These are phyloP conservation scores for Chroicocephalus ridibundus DNA, from an alignment of 2,113 vertebrate species.

Conservation along the genomic window DNA sequence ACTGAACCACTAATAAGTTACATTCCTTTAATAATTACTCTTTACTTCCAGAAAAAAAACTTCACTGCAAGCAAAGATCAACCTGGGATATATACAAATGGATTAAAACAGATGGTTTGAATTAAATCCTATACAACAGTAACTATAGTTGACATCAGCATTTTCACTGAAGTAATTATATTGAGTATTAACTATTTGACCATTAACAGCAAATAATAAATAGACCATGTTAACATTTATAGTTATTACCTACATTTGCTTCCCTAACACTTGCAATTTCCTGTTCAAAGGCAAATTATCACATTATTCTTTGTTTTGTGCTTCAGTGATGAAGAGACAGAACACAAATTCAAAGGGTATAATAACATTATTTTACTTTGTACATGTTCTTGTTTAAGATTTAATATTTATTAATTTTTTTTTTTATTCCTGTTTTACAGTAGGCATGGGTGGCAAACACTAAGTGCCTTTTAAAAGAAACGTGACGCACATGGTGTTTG, in stretches of 20 bases:
- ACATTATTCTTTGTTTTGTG: not conserved
- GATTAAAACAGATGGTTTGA: not conserved
- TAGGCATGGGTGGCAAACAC: not conserved
- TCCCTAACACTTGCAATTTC: not conserved
- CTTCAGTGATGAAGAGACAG: not conserved
- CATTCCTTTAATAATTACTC: constrained; percentile 33
- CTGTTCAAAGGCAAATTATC: not conserved
- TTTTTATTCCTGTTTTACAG: not conserved
- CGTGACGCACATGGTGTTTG: not conserved
- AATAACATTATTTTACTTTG: not conserved
- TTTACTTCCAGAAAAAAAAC: constrained; percentile 4
- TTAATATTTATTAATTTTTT: not conserved
- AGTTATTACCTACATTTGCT: not conserved
- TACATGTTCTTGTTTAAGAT: not conserved
- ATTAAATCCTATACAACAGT: not conserved
- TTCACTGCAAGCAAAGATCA: not conserved
- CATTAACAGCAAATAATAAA: not conserved
- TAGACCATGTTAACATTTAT: not conserved
- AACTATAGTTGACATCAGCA: not conserved
- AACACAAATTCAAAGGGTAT: not conserved
- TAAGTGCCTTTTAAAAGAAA: not conserved
- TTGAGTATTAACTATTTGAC: not conserved
- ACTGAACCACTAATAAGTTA: constrained; percentile 33
- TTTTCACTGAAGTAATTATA: not conserved
- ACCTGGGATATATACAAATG: not conserved